Base-by-base conservation (phyloP, 2,797 vertebrate species). In the Perodicticus potto region DNA sequence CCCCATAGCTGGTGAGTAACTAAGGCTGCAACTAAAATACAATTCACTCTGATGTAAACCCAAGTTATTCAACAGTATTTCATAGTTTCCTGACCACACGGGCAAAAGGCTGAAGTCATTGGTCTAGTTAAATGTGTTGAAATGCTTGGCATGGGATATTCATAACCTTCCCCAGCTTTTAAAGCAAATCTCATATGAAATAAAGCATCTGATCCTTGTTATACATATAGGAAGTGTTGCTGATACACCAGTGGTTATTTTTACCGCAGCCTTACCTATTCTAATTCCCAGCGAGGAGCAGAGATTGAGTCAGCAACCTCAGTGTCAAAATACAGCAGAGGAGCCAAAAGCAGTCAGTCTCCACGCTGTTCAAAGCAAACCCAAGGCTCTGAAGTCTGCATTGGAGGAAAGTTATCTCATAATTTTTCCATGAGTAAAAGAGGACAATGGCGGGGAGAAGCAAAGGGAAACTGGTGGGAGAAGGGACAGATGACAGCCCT, bases 371-470 rank as follows among this genome's bases (percentile, higher is more conserved):
- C 45, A 37, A 73, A 93, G 76, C 70, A 53, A 88, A 70, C 57
- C 12, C 20, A 17, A 78, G 61, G 7, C 57, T 37, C 69, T 32
- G 70, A 89, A 40, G 86, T 70, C 82, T 80, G 78, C 19, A 10
- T 0, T 1, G 45, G 43, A 91, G 80, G 92, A 80, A 92, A 91
- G 82, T 59, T 20, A 72, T 10, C 45, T 57, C 10, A 0, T 25
- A 32, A 12, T 81, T n/a, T 57, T 53, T 23, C 19, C 32, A 40
- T 12, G 37, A 12, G 34, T 3, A 4, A 77, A 74, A 86, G 80
- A 81, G 29, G 67, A 49, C 27, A 32, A 45, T 0, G 1, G 16
- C 0, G 1, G 14, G 0, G 27, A 63, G 61, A 34, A 10, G 20
- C 16, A 10, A 0, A 34, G 70, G 69, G 40, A 86, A 72, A 32